These are phyloP conservation scores for Halichondria panicea DNA, from an alignment of 37 sponge, comb jelly and placozoan species.

Conservation along the genomic window DNA sequence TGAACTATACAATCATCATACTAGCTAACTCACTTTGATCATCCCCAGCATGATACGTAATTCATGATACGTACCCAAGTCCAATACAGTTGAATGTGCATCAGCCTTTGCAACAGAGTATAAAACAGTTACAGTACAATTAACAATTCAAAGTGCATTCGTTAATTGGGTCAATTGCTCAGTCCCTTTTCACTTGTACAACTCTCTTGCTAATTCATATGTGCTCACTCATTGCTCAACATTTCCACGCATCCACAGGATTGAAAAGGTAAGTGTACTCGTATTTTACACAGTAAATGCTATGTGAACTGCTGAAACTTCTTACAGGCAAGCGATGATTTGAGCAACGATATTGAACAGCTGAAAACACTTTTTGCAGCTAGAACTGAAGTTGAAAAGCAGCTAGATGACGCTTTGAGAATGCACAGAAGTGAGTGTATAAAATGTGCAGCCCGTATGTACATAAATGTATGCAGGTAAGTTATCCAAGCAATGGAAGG, in stretches of 20 bases:
- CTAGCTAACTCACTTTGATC: too few species aligned
- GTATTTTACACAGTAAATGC: background rate
- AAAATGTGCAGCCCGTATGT: background rate
- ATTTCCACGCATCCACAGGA: background rate
- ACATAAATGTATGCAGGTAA: slow-evolving; percentile 1
- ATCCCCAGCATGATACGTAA: too few species aligned
- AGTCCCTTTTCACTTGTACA: background rate
- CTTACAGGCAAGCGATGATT: slow-evolving; percentile 3
- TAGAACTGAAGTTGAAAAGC: background rate
- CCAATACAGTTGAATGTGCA: too few species aligned
- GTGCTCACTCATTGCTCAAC: background rate
- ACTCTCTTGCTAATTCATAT: background rate
- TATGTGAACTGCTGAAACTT: background rate
- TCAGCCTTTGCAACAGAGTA: too few species aligned
- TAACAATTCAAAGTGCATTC: too few species aligned
- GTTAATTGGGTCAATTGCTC: too few species aligned
- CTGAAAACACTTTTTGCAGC: background rate
- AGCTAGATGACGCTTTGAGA: background rate
- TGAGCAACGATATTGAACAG: slow-evolving; percentile 20
- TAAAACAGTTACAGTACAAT: too few species aligned
- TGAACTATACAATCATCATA: too few species aligned
- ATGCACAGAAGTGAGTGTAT: slow-evolving; percentile 17
- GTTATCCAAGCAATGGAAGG: slow-evolving; percentile 29
- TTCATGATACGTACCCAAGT: too few species aligned
- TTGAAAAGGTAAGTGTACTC: slow-evolving; percentile 15